These are phyloP conservation scores for Lasioglossum vierecki DNA, from an alignment of 2,888 invertebrate species.

Conservation along the genomic window DNA sequence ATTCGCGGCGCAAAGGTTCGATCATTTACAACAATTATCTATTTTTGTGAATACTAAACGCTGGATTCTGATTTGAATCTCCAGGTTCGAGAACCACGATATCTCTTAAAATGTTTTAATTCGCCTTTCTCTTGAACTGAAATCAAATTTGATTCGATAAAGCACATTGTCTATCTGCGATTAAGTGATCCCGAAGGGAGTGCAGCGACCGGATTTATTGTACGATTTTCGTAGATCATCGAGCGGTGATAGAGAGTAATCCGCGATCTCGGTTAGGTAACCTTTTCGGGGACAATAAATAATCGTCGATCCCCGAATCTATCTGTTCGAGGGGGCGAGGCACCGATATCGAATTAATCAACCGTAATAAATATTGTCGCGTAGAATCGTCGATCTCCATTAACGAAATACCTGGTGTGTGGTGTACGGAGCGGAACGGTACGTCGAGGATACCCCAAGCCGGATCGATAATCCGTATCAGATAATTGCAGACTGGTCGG, in stretches of 20 bases:
- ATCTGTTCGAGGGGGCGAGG: not conserved
- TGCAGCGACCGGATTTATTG: not conserved
- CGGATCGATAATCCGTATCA: constrained; percentile 15
- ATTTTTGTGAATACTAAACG: too few relatives aligned
- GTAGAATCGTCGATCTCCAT: constrained; percentile 11
- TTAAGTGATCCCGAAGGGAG: not conserved
- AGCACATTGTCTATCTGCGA: not conserved
- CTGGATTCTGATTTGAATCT: too few relatives aligned
- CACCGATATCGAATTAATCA: constrained; percentile 25
- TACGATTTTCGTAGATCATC: not conserved
- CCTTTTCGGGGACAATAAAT: constrained; percentile 11
- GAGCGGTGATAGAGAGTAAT: not conserved
- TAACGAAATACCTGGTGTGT: not conserved
- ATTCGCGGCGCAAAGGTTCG: too few relatives aligned
- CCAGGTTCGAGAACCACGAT: too few relatives aligned
- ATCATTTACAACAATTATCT: too few relatives aligned
- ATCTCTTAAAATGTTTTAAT: too few relatives aligned
- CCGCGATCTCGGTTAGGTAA: constrained; percentile 7
- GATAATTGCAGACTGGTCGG: constrained; percentile 13
- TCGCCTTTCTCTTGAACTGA: too few relatives aligned
- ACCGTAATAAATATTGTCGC: not conserved
- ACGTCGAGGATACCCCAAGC: not conserved
- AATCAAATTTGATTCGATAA: not conserved
- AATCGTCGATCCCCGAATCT: constrained; percentile 17
- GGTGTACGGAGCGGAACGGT: not conserved